Percentiles rank a stretch among this genome's conserved stretches.
Conservation (phyloP, 2,888 invertebrate species). For the Isotomurus palustris region DNA sequence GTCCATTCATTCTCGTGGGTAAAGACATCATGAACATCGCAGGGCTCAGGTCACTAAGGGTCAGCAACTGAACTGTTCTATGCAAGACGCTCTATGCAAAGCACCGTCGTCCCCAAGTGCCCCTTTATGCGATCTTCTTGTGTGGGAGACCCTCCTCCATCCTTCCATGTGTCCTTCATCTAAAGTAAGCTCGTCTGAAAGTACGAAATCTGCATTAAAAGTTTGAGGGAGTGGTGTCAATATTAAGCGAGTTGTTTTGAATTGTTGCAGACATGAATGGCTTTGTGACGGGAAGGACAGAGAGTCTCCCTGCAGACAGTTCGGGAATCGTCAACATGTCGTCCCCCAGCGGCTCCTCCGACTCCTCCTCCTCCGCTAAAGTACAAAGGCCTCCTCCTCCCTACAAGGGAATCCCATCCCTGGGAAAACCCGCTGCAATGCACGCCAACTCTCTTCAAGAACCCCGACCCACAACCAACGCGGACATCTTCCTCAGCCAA, state of each 20-base stretch:
- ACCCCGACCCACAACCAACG: slow-evolving; percentile 24
- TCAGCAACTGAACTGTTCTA: too few relatives aligned
- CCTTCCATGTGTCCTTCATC: too few relatives aligned
- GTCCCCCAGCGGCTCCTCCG: slow-evolving; percentile 1
- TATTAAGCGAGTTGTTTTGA: not conserved
- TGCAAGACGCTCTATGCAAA: too few relatives aligned
- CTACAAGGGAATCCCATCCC: slow-evolving; percentile 11
- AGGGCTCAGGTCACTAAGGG: too few relatives aligned
- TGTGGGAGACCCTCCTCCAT: too few relatives aligned
- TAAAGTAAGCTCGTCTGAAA: too few relatives aligned
- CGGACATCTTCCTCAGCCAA: slow-evolving; percentile 40
- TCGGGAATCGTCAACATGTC: slow-evolving; percentile 10
- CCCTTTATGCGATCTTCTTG: too few relatives aligned
- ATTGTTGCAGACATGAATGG: slow-evolving; percentile 1
- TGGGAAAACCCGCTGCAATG: slow-evolving; percentile 7
- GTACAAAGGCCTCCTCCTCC: slow-evolving; percentile 15
- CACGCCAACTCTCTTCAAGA: slow-evolving; percentile 1
- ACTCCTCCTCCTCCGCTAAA: not conserved
- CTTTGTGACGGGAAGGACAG: not conserved
- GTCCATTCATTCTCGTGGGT: too few relatives aligned
- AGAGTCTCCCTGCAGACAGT: slow-evolving; percentile 5
- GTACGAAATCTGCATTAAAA: too few relatives aligned
- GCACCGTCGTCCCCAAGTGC: too few relatives aligned
- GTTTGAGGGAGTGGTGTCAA: too few relatives aligned
- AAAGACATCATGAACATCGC: too few relatives aligned